Conservation (phyloP, 2,797 vertebrate species). For the Agapornis canus region DNA sequence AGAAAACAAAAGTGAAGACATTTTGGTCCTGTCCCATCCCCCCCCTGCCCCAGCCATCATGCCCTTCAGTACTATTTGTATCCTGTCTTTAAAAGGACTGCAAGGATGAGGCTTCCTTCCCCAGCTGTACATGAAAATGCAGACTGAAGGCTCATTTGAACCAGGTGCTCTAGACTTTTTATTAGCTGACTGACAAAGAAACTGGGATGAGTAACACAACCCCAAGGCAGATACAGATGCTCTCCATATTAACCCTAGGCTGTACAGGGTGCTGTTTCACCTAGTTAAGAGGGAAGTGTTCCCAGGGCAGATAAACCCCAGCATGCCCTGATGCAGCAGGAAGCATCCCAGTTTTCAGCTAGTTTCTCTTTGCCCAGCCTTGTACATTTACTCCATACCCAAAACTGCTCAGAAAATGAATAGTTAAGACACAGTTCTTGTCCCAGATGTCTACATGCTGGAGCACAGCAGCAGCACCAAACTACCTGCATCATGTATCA, state of each 20-base stretch:
- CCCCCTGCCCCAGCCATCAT: background rate
- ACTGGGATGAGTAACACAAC: background rate
- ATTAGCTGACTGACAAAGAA: background rate
- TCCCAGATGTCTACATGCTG: background rate
- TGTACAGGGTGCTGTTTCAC: background rate
- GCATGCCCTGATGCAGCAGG: background rate
- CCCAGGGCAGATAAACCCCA: background rate
- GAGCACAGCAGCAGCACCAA: background rate
- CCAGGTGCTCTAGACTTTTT: background rate
- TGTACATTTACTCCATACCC: accelerated
- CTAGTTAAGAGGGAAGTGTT: background rate
- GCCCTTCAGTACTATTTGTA: background rate
- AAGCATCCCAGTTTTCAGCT: background rate
- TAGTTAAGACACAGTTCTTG: background rate
- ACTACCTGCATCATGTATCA: background rate
- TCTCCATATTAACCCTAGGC: background rate
- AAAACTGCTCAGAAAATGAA: background rate
- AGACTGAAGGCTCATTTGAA: background rate
- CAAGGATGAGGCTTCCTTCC: background rate
- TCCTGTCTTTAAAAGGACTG: background rate
- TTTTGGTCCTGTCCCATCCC: background rate
- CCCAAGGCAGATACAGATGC: background rate
- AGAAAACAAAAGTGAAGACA: background rate
- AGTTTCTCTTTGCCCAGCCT: background rate
- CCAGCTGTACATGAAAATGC: background rate